Evolutionary conservation across 2,797 vertebrate species (phyloP), one percentile per base, ranked within the genome.

Genomic region (Schizopygopsis pylzovi): DNA sequence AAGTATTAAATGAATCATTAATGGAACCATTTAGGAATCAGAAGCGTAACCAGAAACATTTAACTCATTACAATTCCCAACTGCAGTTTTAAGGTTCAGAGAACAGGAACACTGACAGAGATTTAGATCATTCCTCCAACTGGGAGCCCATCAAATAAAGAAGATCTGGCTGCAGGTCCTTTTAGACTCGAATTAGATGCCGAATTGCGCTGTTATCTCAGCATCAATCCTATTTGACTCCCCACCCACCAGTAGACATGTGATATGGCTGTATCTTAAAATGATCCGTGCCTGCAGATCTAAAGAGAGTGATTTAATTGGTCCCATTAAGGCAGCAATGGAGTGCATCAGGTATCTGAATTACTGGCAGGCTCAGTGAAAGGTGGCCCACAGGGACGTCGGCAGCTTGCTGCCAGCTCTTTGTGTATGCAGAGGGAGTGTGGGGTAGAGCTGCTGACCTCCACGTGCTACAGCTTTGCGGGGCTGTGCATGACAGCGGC

Each of bases 401-500:
- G 8, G 15, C n/a, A 43, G 41, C 72, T 43, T 61, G 87, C 63
- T 83, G 80, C 11, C 78, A 63, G 54, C 56, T 83, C 59, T 71
- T 72, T 87, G 43, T 84, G 86, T 78, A 78, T 84, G 79, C 43
- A 25, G 79, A 47, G 65, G 52, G 67, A 67, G 71, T 18, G 41
- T 68, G 71, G 28, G 65, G 54, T 43, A 79, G 52, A 73, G 78
- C 65, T 43, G 39, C 81, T 85, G 89, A 88, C 89, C 87, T 84
- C 81, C 83, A 81, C 28, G 25, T 83, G 83, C 81, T 70, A 8
- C 56, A 16, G 65, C 22, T 82, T 90, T 84, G 45, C 71, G 67
- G 68, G 65, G 87, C 79, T 72, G 84, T 71, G 78, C 25, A 63
- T 90, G 89, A 89, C 89, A 89, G 88, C 54, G 43, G 85, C 37